phyloP scores from a whole-genome alignment of 2,888 invertebrate genomes.

The Linnaemya tessellans region DNA sequence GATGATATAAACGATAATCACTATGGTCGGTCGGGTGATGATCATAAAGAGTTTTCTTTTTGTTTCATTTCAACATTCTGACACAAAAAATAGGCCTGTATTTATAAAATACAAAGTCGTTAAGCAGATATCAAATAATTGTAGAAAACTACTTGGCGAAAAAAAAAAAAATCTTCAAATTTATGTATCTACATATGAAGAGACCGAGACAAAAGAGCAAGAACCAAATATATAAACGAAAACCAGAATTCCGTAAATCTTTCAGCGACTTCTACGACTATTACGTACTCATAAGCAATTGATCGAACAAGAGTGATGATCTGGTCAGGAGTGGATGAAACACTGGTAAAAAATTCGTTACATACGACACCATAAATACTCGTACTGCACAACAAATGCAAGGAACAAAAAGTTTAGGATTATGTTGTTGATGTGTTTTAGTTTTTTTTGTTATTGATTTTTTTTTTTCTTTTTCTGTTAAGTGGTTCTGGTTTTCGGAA shows the following conservation, averaged over 20 bases:
- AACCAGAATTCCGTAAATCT: conserved; percentile 41
- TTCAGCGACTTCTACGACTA: conserved; percentile 28
- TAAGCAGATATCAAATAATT: conserved; percentile 57
- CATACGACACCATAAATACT: conserved; percentile 48
- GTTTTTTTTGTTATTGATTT: conserved; percentile 1
- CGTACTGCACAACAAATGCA: conserved; percentile 25
- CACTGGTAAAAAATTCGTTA: conserved; percentile 22
- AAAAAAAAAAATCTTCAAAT: conserved; percentile 32
- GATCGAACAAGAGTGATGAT: conserved; percentile 82
- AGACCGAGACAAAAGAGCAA: not conserved
- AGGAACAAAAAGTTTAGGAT: conserved; percentile 62
- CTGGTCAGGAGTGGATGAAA: conserved; percentile 57
- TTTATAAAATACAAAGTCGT: conserved; percentile 51
- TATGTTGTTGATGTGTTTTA: conserved; percentile 64
- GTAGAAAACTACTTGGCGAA: conserved; percentile 26
- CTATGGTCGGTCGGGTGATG: conserved; percentile 60
- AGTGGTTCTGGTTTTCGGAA: conserved; percentile 54
- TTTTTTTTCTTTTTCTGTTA: conserved; percentile 37
- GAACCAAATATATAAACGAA: not conserved
- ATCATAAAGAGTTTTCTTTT: conserved; percentile 7
- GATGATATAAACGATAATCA: conserved; percentile 51
- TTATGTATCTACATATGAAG: conserved; percentile 36
- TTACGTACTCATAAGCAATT: conserved; percentile 78
- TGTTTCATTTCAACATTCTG: not conserved
- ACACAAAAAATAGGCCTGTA: conserved; percentile 16